Evolutionary conservation across 2,797 vertebrate species (phyloP).

Genomic region (Mus spretus): DNA sequence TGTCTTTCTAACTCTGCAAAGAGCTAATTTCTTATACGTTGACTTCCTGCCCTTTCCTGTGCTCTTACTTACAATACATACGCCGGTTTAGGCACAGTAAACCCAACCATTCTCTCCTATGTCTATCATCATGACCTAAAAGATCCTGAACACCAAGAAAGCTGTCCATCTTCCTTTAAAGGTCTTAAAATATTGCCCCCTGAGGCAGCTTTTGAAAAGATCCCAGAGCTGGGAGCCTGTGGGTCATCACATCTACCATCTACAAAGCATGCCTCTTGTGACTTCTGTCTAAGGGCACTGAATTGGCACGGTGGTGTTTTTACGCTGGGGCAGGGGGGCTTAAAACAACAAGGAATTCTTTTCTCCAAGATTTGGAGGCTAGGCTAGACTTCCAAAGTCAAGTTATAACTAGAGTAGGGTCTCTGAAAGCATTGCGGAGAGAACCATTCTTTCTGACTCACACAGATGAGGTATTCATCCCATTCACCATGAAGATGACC

Average conservation of each 20-base stretch:
- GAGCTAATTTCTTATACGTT: background rate
- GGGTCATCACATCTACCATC: background rate
- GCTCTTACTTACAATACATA: background rate
- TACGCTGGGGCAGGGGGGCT: background rate
- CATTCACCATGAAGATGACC: background rate
- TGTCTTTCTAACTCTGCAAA: background rate
- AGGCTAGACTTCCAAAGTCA: background rate
- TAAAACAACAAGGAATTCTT: background rate
- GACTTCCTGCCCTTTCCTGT: background rate
- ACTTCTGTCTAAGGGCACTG: background rate
- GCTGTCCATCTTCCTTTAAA: background rate
- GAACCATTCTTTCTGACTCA: background rate
- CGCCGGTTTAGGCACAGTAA: background rate
- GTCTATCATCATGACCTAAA: background rate
- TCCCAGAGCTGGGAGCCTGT: background rate
- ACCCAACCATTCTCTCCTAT: background rate
- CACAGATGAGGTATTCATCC: accelerated
- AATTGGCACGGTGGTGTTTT: background rate
- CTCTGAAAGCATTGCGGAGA: background rate
- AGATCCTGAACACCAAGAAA: background rate
- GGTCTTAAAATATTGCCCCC: background rate
- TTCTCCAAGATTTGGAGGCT: background rate
- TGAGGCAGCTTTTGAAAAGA: background rate
- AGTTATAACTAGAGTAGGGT: background rate
- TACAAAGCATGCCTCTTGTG: background rate